Percentiles rank a stretch among this genome's conserved stretches.
Conservation (phyloP, 1,140 invertebrate genomes). For the Drosophila tropicalis region DNA sequence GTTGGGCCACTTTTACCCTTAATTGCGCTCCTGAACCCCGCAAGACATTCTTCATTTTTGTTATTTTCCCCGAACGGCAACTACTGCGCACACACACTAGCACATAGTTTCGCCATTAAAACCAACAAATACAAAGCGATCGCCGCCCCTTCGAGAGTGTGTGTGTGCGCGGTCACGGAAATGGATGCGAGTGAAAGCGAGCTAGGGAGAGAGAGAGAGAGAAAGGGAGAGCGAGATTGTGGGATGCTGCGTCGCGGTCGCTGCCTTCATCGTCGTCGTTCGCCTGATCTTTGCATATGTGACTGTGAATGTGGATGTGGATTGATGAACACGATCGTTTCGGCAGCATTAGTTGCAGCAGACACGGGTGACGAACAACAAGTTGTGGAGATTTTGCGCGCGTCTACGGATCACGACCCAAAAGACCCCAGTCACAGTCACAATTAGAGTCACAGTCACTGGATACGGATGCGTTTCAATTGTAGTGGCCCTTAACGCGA, state of each 20-base stretch:
- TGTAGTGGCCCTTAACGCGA: constrained; percentile 12
- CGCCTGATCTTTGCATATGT: constrained; percentile 38
- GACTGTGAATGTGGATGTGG: constrained; percentile 18
- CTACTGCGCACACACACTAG: constrained; percentile 42
- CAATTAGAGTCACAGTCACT: constrained; percentile 15
- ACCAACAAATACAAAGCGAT: constrained; percentile 70
- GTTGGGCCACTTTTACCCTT: not conserved
- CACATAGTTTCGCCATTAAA: constrained; percentile 71
- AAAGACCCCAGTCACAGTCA: not conserved
- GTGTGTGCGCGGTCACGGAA: constrained; percentile 26
- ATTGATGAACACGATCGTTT: constrained; percentile 51
- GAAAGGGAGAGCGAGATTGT: constrained; percentile 42
- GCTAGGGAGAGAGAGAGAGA: constrained; percentile 27
- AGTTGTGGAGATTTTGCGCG: constrained; percentile 62
- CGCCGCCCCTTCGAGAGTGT: constrained; percentile 52
- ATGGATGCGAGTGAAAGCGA: constrained; percentile 11
- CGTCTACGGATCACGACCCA: constrained; percentile 33
- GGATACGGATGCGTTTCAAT: constrained; percentile 27
- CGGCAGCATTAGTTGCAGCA: constrained; percentile 75
- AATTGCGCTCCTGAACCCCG: constrained; percentile 44
- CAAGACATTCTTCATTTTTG: constrained; percentile 76
- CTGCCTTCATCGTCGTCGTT: constrained; percentile 19
- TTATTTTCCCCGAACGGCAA: constrained; percentile 54
- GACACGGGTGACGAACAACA: constrained; percentile 80
- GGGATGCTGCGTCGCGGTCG: constrained; percentile 63